phyloP scores from a whole-genome alignment of 2,797 vertebrate genomes.

The Rhinogobio ventralis region DNA sequence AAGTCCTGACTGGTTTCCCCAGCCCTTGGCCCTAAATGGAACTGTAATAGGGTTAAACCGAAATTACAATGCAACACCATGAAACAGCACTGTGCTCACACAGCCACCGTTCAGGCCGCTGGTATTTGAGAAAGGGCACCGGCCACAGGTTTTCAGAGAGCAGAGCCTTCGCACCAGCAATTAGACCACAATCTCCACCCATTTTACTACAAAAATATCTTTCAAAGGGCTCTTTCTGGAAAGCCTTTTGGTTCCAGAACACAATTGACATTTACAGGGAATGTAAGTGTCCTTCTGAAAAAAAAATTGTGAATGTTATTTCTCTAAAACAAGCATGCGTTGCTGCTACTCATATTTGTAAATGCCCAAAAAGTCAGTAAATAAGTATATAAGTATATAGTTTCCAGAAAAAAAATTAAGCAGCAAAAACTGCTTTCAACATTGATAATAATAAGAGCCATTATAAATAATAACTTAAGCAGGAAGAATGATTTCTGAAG shows the following conservation, averaged over 20 bases:
- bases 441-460: neutral
- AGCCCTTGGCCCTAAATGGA: conserved; percentile 72
- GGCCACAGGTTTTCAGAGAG: conserved; percentile 47
- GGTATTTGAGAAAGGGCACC: conserved; percentile 40
- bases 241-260: conserved; percentile 65
- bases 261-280: conserved; percentile 70
- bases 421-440: no score
- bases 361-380: neutral
- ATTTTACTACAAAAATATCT: conserved; percentile 55
- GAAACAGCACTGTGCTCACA: neutral
- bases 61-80: conserved; percentile 66
- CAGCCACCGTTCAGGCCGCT: conserved; percentile 1
- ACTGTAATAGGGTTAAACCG: conserved; percentile 70
- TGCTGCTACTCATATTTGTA: neutral
- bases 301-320: neutral
- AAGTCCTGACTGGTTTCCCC: conserved; percentile 76
- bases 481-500: neutral
- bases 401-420: no score
- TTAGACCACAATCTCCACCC: conserved; percentile 38
- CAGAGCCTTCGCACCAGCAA: conserved; percentile 51
- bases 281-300: conserved; percentile 17
- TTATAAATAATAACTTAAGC: neutral
- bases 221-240: conserved; percentile 59
- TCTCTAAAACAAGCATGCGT: neutral
- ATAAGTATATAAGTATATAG: no score